phyloP scores from a whole-genome alignment of 1,140 invertebrate species.

The Adelges cooleyi region DNA sequence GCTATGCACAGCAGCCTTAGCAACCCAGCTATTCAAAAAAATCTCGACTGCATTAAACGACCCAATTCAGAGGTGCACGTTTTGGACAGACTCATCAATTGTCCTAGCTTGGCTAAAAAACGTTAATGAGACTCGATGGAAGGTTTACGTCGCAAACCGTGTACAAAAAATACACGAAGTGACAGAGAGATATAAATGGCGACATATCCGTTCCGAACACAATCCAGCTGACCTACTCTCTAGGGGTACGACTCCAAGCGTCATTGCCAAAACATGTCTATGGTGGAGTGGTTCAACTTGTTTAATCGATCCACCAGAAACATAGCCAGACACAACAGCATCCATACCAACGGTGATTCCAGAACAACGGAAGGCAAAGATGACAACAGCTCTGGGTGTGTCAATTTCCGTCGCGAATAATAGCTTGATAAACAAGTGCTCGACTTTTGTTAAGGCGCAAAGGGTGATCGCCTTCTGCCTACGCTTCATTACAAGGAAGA shows the following conservation, averaged over 20 bases:
- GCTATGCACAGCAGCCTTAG: conserved; percentile 37
- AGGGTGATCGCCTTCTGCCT: no score
- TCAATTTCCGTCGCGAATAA: no score
- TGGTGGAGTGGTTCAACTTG: no score
- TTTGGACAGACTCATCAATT: conserved; percentile 37
- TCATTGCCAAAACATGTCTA: no score
- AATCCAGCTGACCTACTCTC: conserved; percentile 41
- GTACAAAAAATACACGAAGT: conserved; percentile 37
- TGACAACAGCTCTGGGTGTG: no score
- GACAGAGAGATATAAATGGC: conserved; percentile 35
- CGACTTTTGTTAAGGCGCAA: no score
- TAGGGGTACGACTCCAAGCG: conserved; percentile 33
- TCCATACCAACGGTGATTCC: no score
- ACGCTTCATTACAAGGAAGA: no score
- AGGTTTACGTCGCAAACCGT: conserved; percentile 39
- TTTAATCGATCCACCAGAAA: no score
- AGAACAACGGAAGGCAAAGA: no score
- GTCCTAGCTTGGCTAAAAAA: conserved; percentile 37
- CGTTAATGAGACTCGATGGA: conserved; percentile 32
- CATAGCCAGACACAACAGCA: no score
- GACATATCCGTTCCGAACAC: conserved; percentile 36
- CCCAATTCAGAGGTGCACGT: background rate
- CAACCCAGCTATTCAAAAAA: conserved; percentile 32
- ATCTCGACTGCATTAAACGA: background rate
- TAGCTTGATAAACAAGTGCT: no score